phyloP scores from a whole-genome alignment of 2,888 invertebrate genomes.

The Eutolmus rufibarbis region DNA sequence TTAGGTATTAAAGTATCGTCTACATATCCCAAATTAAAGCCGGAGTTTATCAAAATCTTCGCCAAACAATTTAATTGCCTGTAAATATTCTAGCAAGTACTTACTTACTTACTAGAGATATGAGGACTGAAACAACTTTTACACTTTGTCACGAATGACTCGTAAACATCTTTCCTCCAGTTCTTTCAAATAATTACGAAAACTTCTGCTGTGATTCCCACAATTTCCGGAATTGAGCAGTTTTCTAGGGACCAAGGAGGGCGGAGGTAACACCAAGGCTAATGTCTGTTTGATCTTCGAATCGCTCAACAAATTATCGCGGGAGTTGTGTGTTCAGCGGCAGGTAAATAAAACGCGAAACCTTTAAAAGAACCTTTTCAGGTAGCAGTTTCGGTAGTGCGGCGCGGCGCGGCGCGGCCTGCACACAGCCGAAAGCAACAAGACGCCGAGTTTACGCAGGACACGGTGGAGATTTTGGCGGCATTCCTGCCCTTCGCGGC shows the following conservation, averaged over 20 bases:
- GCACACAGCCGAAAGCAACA: not conserved
- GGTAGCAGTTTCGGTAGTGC: conserved; percentile 11
- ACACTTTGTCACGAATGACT: not conserved
- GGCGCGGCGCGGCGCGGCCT: not conserved
- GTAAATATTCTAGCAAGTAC: not conserved
- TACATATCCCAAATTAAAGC: not conserved
- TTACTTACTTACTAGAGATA: not conserved
- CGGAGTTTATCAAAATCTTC: not conserved
- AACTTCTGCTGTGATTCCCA: conserved; percentile 6
- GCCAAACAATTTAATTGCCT: not conserved
- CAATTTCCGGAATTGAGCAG: not conserved
- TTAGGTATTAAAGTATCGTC: no score
- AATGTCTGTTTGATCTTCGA: conserved; percentile 36
- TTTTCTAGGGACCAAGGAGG: not conserved
- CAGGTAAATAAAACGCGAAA: conserved; percentile 33
- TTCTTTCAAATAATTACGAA: conserved; percentile 16
- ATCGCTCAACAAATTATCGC: conserved; percentile 33
- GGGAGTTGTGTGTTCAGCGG: conserved; percentile 1
- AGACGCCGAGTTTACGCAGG: not conserved
- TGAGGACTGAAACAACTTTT: not conserved
- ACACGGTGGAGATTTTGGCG: not conserved
- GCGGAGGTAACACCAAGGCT: not conserved
- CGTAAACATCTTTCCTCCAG: conserved; percentile 6
- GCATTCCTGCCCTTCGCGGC: not conserved
- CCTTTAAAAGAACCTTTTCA: conserved; percentile 32